Evolutionary conservation across 64 coral and sea anemone species (phyloP).

Genomic region (Montipora cactus): DNA sequence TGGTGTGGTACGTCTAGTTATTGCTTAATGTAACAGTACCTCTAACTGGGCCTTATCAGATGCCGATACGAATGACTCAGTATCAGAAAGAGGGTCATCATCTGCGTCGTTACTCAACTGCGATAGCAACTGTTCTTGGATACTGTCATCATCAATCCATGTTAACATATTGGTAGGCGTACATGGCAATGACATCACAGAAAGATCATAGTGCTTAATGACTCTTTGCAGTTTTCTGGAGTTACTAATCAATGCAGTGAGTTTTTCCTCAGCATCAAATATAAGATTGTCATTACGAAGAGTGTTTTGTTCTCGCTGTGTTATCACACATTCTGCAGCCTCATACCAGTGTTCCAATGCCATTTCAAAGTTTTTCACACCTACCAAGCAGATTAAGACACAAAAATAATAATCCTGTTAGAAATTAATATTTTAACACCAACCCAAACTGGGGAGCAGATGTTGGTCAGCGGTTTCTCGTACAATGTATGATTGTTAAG

Average conservation of each 20-base stretch:
- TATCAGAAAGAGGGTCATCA: conserved; percentile 60
- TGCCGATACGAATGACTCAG: conserved; percentile 92
- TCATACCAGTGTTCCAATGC: conserved; percentile 92
- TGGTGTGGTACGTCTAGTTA: neutral
- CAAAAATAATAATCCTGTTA: neutral
- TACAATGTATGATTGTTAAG: too few species aligned
- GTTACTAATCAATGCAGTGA: conserved; percentile 61
- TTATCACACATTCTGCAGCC: conserved; percentile 47
- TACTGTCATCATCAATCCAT: conserved; percentile 78
- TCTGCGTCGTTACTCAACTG: conserved; percentile 25
- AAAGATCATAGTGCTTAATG: conserved; percentile 65
- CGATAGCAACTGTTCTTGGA: conserved; percentile 44
- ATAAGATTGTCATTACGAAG: conserved; percentile 24
- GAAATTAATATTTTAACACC: neutral
- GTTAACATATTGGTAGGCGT: conserved; percentile 69
- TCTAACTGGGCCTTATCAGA: conserved; percentile 88
- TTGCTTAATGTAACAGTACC: conserved; percentile 26
- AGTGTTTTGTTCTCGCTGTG: neutral
- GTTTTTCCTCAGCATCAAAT: conserved; percentile 70
- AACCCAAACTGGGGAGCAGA: too few species aligned
- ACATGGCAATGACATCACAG: conserved; percentile 8
- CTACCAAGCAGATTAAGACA: neutral
- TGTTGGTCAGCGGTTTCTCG: too few species aligned
- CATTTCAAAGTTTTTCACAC: conserved; percentile 83
- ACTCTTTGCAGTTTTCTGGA: conserved; percentile 68